Evolutionary conservation across 1,140 invertebrate species (phyloP), one percentile per base, ranked within the genome.

Genomic region (Colletes gigas): DNA sequence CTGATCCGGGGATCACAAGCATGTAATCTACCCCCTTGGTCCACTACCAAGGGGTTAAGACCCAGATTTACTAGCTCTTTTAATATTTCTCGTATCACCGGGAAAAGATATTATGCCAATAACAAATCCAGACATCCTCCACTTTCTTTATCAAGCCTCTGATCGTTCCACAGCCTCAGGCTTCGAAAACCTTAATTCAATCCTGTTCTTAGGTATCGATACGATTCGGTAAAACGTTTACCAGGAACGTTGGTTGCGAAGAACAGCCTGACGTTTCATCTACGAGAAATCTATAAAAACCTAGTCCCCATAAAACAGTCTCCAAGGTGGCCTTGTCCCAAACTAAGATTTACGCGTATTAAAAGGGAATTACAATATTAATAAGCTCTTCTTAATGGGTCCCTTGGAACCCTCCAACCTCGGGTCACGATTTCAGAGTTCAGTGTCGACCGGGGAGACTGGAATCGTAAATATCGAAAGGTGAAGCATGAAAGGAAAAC

Each of bases 291-390:
- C 80, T 87, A 84, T 87, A 88, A 86, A 89, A 88, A 63, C 21
- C 63, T 59, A 72, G 55, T 50, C 52, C 19, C 74, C 84, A 87
- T 90, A 90, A 90, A 90, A 88, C 82, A 84, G 81, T 72, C 86
- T 86, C 65, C 85, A 55, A 81, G 89, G 89, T 90, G 89, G 89
- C 85, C 89, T 90, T 90, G 89, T 90, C 89, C 52, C 17, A 80
- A 83, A 82, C 47, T 76, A 88, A 90, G 89, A 90, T 90, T 90
- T 90, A 90, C 88, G 88, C 78, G 87, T 90, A 90, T 90, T 90
- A 90, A 88, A 90, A 82, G 66, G 65, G 78, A 88, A 90, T 90
- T 90, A 90, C 82, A 89, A 90, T 90, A 90, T 90, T 90, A 90
- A 90, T 90, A 89, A 89, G 88, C 79, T 68, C 55, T 77, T 71